These are phyloP conservation scores for Cryptocephalus primarius DNA, from an alignment of 2,888 invertebrate species.

Conservation along the genomic window DNA sequence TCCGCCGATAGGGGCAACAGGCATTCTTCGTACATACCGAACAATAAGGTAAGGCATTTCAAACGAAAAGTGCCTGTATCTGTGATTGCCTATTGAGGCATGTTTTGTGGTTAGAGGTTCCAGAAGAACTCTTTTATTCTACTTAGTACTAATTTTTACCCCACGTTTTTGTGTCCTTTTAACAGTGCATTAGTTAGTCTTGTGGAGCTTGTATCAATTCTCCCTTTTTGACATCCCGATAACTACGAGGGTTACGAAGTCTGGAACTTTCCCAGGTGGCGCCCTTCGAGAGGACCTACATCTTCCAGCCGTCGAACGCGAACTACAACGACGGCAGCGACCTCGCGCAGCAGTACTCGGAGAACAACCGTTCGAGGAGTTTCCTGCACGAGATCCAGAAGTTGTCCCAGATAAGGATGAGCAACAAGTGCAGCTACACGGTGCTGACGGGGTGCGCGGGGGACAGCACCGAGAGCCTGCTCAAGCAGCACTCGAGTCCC, in stretches of 20 bases:
- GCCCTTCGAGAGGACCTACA: slow-evolving; percentile 36
- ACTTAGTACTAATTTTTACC: no score
- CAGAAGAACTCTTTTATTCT: no score
- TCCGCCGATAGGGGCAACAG: slow-evolving; percentile 33
- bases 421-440: slow-evolving; percentile 59
- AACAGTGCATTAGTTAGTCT: no score
- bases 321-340: slow-evolving; percentile 38
- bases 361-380: slow-evolving; percentile 28
- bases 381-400: slow-evolving; percentile 50
- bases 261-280: slow-evolving; percentile 22
- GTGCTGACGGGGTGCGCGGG: slow-evolving; percentile 49
- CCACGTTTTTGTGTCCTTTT: no score
- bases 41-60: slow-evolving; percentile 24
- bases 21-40: slow-evolving; percentile 37
- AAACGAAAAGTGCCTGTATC: background rate
- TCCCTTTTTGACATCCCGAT: no score
- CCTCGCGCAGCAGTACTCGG: slow-evolving; percentile 24
- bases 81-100: background rate
- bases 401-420: slow-evolving; percentile 56
- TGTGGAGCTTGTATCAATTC: no score
- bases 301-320: slow-evolving; percentile 36
- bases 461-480: slow-evolving; percentile 56
- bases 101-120: no score
- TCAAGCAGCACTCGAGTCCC: slow-evolving; percentile 33
- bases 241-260: no score